A percentile compares a stretch with the other conserved stretches of the same genome.
Conservation (phyloP, 2,888 invertebrate genomes). For the Protonemura montana region DNA sequence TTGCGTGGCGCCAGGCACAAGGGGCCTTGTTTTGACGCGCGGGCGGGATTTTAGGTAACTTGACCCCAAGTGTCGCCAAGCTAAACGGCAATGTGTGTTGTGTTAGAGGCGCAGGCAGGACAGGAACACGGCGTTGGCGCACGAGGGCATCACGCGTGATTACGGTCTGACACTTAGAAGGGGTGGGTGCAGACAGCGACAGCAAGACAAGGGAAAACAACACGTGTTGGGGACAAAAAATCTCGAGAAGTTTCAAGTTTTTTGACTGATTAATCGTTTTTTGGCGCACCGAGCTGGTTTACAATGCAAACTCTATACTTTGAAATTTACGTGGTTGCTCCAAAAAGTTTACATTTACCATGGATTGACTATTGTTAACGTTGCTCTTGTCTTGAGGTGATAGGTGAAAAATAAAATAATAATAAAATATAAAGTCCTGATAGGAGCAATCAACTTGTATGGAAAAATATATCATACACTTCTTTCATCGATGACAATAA, state of each 20-base stretch:
- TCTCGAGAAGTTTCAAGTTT: background rate
- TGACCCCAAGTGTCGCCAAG: conserved; percentile 8
- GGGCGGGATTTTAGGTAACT: background rate
- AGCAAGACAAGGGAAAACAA: background rate
- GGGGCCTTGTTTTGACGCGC: background rate
- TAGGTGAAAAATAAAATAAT: too few species aligned
- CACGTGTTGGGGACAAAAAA: background rate
- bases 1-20: background rate
- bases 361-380: too few species aligned
- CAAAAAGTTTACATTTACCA: too few species aligned
- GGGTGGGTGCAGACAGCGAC: background rate
- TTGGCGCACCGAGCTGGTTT: too few species aligned
- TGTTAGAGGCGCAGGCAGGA: background rate
- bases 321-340: too few species aligned
- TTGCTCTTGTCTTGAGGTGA: too few species aligned
- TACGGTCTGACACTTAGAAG: background rate
- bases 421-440: too few species aligned
- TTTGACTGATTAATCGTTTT: background rate
- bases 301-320: too few species aligned
- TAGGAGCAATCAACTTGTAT: too few species aligned
- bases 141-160: background rate
- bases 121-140: background rate
- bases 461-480: too few species aligned
- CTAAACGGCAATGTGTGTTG: conserved; percentile 15
- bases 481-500: too few species aligned